A percentile compares a stretch with the other conserved stretches of the same genome.
Conservation (phyloP, 2,113 vertebrate genomes). For the Platysteira castanea region DNA sequence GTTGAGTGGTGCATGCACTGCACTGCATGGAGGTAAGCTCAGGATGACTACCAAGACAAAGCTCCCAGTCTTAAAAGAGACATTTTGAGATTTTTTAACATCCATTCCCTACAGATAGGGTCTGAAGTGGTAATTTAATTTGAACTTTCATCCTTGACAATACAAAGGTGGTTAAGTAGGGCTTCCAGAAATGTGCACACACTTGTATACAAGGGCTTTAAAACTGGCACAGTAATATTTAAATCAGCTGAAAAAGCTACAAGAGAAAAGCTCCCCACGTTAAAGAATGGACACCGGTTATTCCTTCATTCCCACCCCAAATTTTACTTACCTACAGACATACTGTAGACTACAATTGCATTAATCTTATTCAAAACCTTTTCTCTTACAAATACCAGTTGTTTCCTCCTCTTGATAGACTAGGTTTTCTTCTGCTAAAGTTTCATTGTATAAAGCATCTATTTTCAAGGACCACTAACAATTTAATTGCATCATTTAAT, state of each 20-base stretch:
- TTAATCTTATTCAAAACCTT: not conserved
- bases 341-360: not conserved
- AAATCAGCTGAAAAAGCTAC: not conserved
- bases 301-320: not conserved
- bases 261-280: not conserved
- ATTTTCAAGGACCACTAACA: not conserved
- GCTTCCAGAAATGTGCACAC: not conserved
- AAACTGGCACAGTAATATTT: not conserved
- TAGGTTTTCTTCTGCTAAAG: not conserved
- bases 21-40: not conserved
- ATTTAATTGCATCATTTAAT: not conserved
- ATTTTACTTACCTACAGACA: not conserved
- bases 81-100: not conserved
- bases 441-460: not conserved
- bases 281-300: not conserved
- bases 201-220: not conserved
- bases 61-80: not conserved
- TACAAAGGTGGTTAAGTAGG: not conserved
- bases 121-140: not conserved
- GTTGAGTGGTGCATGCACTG: rapidly evolving
- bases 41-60: not conserved
- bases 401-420: not conserved
- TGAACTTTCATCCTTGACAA: not conserved
- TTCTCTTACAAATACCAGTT: not conserved
- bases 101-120: not conserved